Percentiles rank a stretch among this genome's conserved stretches.
phyloP scores from a whole-genome alignment of 2,888 invertebrate species.

The Perithous albicinctus region DNA sequence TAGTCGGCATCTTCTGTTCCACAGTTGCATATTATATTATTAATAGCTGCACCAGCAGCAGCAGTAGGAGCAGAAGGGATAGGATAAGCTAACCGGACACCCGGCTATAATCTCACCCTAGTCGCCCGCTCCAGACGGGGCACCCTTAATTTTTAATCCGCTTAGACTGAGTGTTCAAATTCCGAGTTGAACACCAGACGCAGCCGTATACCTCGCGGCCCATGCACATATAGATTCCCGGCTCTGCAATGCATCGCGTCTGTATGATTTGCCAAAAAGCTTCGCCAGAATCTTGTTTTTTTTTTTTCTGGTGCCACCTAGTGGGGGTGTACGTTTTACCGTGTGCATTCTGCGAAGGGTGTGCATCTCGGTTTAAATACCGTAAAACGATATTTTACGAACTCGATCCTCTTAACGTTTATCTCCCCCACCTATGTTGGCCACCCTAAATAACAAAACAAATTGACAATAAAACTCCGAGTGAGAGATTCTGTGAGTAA shows the following conservation, averaged over 20 bases:
- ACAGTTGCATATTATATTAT: background rate
- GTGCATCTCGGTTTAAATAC: slow-evolving; percentile 65
- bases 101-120: slow-evolving; percentile 66
- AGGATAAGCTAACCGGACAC: slow-evolving; percentile 61
- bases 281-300: slow-evolving; percentile 30
- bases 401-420: slow-evolving; percentile 54
- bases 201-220: background rate
- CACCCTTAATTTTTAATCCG: slow-evolving; percentile 77
- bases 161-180: slow-evolving; percentile 73
- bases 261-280: slow-evolving; percentile 45
- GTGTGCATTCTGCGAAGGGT: background rate
- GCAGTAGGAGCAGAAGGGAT: slow-evolving; percentile 36
- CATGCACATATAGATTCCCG: slow-evolving; percentile 21
- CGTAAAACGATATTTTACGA: slow-evolving; percentile 65
- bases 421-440: slow-evolving; percentile 6
- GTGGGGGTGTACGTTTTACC: background rate
- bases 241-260: slow-evolving; percentile 20
- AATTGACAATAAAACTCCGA: slow-evolving; percentile 7
- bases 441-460: slow-evolving; percentile 24
- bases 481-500: too few relatives aligned
- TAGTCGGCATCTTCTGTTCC: background rate
- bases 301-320: background rate
- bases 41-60: slow-evolving; percentile 14
- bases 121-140: slow-evolving; percentile 67
- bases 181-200: slow-evolving; percentile 61